Evolutionary conservation across 1,140 invertebrate genomes (phyloP).

Genomic region (Saccostrea echinata): DNA sequence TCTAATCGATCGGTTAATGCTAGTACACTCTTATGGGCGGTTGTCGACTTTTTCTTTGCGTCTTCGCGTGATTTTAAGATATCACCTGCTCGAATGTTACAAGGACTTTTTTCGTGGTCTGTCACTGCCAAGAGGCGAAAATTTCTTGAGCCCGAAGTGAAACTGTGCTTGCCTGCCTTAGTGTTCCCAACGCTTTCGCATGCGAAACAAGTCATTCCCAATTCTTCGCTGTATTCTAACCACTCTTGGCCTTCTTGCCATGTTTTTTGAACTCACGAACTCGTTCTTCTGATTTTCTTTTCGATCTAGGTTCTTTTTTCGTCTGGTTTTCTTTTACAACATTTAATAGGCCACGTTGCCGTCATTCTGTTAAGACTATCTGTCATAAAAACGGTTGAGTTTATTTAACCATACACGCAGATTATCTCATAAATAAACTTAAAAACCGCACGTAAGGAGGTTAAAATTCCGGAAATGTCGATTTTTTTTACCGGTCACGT

Average conservation of each 20-base stretch:
- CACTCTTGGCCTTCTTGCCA: background rate
- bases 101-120: background rate
- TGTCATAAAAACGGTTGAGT: background rate
- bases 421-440: background rate
- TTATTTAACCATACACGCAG: background rate
- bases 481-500: background rate
- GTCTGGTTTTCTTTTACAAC: background rate
- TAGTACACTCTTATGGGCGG: background rate
- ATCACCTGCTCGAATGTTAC: background rate
- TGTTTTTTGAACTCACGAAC: background rate
- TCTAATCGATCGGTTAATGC: constrained; percentile 1
- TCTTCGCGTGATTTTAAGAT: background rate
- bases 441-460: background rate
- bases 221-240: background rate
- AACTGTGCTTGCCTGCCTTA: constrained; percentile 1
- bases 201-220: background rate
- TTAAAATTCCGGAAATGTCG: background rate
- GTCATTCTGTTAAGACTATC: background rate
- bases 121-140: background rate
- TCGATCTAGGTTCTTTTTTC: background rate
- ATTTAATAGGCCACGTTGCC: background rate
- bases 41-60: background rate
- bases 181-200: background rate
- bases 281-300: background rate
- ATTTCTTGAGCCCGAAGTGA: background rate